Percentiles rank a stretch among this genome's conserved stretches.
Conservation (phyloP, 1,140 invertebrate species). For the Zaprionus tsacasi region DNA sequence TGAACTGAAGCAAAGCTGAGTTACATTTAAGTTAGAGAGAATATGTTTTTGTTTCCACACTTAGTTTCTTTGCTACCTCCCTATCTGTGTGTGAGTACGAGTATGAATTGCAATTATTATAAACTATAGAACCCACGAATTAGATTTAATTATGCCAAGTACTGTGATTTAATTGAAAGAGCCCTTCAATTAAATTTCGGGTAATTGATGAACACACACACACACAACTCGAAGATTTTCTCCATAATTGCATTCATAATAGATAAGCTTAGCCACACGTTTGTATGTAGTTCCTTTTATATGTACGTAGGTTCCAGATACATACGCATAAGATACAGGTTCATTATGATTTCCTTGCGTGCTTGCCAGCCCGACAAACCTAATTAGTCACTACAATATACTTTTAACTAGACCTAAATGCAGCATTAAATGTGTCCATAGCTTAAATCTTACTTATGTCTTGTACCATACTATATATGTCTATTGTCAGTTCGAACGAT, state of each 20-base stretch:
- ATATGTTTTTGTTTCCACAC: constrained; percentile 9
- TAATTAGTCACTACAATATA: neutral
- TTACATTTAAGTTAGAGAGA: constrained; percentile 50
- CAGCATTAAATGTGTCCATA: constrained; percentile 23
- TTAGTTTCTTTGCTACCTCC: neutral
- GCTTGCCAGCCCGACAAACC: neutral
- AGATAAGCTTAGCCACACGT: neutral
- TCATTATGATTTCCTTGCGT: neutral
- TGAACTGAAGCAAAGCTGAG: constrained; percentile 76
- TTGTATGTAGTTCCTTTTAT: neutral
- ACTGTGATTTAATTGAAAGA: constrained; percentile 78
- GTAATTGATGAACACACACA: constrained; percentile 58
- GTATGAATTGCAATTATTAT: constrained; percentile 2
- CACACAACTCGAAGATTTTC: constrained; percentile 27
- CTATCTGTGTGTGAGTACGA: neutral
- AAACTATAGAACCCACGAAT: neutral
- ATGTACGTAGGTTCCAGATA: neutral
- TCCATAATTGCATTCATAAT: constrained; percentile 16
- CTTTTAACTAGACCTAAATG: neutral
- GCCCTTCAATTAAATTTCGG: constrained; percentile 78
- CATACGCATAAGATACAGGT: neutral
- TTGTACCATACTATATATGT: neutral
- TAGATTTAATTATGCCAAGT: constrained; percentile 42
- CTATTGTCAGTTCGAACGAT: neutral
- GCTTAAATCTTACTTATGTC: constrained; percentile 6